Conservation (phyloP, 2,797 vertebrate genomes). For the Molossus molossus region DNA sequence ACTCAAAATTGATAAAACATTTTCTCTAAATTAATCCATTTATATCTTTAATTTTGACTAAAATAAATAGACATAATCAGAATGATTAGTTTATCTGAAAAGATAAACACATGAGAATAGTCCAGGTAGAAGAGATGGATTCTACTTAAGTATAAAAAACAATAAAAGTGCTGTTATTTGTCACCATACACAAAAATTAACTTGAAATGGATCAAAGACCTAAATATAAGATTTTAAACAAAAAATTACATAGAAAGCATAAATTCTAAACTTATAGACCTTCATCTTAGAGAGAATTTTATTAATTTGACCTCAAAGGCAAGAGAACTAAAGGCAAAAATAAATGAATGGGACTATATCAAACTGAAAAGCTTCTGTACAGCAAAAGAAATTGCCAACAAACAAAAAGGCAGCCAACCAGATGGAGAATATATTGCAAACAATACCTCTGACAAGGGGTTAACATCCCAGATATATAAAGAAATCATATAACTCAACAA, state of each 20-base stretch:
- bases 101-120: neutral
- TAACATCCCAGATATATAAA: too few species aligned
- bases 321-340: neutral
- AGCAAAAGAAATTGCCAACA: neutral
- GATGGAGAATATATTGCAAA: neutral
- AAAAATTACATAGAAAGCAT: neutral
- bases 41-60: constrained; percentile 41
- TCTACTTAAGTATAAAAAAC: constrained; percentile 30
- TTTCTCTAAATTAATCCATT: neutral
- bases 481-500: too few species aligned
- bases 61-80: neutral
- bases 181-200: too few species aligned
- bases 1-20: constrained; percentile 32
- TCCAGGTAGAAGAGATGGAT: constrained; percentile 18
- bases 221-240: neutral
- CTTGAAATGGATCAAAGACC: neutral
- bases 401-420: neutral
- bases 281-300: neutral
- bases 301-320: neutral
- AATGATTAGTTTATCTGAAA: constrained; percentile 58
- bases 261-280: neutral
- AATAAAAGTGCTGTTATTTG: neutral
- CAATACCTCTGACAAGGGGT: too few species aligned
- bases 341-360: neutral
- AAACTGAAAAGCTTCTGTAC: neutral